phyloP scores from a whole-genome alignment of 2,797 vertebrate species.

The Knipowitschia caucasica region DNA sequence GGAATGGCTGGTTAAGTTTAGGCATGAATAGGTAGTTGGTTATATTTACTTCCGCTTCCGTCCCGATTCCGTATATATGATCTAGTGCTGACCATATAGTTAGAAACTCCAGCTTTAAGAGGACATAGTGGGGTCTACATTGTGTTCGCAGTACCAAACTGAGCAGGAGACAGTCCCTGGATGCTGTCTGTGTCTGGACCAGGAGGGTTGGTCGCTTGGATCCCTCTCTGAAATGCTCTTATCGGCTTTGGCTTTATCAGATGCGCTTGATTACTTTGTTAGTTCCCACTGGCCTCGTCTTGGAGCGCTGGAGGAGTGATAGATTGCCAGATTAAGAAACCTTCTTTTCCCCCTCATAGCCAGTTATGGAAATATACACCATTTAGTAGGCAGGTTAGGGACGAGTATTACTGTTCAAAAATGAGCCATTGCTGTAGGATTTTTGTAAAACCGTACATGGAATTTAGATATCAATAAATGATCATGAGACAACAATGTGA shows the following conservation, averaged over 20 bases:
- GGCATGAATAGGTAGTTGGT: no score
- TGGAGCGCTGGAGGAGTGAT: slow-evolving; percentile 50
- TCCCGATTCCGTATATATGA: no score
- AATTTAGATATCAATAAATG: no score
- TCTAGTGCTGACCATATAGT: no score
- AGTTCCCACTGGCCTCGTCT: slow-evolving; percentile 52
- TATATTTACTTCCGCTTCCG: no score
- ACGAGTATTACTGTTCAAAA: background rate
- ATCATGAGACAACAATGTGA: no score
- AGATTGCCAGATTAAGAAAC: slow-evolving; percentile 17
- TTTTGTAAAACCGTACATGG: no score
- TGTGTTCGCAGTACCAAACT: slow-evolving; percentile 38
- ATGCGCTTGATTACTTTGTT: slow-evolving; percentile 57
- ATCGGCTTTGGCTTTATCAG: slow-evolving; percentile 43
- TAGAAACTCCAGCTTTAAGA: no score
- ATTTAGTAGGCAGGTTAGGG: background rate
- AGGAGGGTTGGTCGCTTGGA: slow-evolving; percentile 31
- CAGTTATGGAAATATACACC: background rate
- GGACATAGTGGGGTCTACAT: slow-evolving; percentile 37
- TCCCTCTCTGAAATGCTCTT: slow-evolving; percentile 42
- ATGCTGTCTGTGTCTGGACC: slow-evolving; percentile 30
- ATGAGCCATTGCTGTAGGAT: background rate
- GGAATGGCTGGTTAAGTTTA: no score
- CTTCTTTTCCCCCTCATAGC: background rate
- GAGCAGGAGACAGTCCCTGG: slow-evolving; percentile 24